These are phyloP conservation scores for Rhogogaster chlorosoma DNA, from an alignment of 2,888 invertebrate species.

Conservation along the genomic window DNA sequence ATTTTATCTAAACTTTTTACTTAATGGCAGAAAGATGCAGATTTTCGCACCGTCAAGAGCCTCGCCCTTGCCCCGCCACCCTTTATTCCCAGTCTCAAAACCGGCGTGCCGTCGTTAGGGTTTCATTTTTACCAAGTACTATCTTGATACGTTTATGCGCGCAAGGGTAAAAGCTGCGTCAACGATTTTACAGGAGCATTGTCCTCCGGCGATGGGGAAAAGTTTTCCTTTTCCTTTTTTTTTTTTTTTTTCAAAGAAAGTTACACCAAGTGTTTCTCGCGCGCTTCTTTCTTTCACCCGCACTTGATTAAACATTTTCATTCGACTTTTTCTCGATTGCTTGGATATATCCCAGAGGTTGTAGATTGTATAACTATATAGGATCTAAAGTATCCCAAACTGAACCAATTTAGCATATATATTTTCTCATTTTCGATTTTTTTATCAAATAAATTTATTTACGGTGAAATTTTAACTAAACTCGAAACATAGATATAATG, in stretches of 20 bases:
- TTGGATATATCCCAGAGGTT: neutral
- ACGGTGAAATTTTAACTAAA: neutral
- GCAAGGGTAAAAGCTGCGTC: conserved; percentile 39
- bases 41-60: conserved; percentile 45
- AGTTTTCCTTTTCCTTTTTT: neutral
- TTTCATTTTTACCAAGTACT: conserved; percentile 47
- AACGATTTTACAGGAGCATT: conserved; percentile 43
- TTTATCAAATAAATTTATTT: neutral
- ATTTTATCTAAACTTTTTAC: conserved; percentile 49
- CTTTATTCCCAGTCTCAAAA: neutral
- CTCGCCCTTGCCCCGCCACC: conserved; percentile 17
- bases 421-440: too few relatives aligned
- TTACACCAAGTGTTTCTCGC: conserved; percentile 16
- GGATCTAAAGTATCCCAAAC: neutral
- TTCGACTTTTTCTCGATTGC: neutral
- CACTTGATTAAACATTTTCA: conserved; percentile 24
- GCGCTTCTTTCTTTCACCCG: neutral
- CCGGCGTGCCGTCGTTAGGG: conserved; percentile 43
- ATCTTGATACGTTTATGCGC: conserved; percentile 46
- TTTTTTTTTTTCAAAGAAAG: neutral
- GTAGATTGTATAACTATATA: neutral
- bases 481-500: too few relatives aligned
- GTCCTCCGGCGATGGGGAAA: conserved; percentile 14
- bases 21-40: conserved; percentile 47
- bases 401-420: too few relatives aligned